A percentile compares a stretch with the other conserved stretches of the same genome.
Conservation (phyloP, 2,113 vertebrate species). For the Oryctolagus cuniculus region mOryCun1.1 NC_091453.1:86680501-86681000, state of each 20-base stretch:
- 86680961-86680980: conserved; percentile 33
- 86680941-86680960: conserved; percentile 34
- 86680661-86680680: conserved; percentile 59
- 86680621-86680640: conserved; percentile 52
- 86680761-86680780: conserved; percentile 42
- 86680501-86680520: background rate
- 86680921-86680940: conserved; percentile 37
- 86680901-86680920: background rate
- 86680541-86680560: conserved; percentile 51
- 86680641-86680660: conserved; percentile 60
- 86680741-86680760: conserved; percentile 40
- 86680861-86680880: background rate
- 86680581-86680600: conserved; percentile 68
- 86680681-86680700: conserved; percentile 48
- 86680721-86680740: conserved; percentile 35
- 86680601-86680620: conserved; percentile 42
- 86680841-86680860: conserved; percentile 31
- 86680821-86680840: conserved; percentile 32
- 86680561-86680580: conserved; percentile 18
- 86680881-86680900: conserved; percentile 33
- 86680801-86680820: conserved; percentile 12
- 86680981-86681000: conserved; percentile 51
- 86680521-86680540: background rate
- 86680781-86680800: background rate
- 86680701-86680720: conserved; percentile 49